Conservation (phyloP, 2,797 vertebrate species). For the Anguilla megastoma region DNA sequence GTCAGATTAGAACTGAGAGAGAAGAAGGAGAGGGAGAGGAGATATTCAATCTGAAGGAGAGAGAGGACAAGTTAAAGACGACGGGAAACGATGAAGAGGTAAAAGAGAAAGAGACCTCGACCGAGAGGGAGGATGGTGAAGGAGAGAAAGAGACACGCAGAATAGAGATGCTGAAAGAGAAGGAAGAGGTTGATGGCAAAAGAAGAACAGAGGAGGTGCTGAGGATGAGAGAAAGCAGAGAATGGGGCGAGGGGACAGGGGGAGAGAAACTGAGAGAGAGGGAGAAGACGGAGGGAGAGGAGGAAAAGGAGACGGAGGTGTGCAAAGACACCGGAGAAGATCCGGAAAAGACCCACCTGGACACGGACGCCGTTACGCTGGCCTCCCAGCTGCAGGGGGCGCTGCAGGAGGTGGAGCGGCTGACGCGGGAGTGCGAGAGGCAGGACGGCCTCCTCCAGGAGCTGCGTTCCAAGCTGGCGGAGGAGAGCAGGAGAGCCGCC, state of each 20-base stretch:
- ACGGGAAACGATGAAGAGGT: constrained; percentile 43
- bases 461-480: constrained; percentile 65
- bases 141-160: constrained; percentile 43
- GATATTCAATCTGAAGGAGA: constrained; percentile 48
- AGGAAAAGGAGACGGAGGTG: constrained; percentile 31
- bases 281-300: constrained; percentile 44
- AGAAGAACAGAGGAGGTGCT: constrained; percentile 25
- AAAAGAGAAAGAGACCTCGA: constrained; percentile 46
- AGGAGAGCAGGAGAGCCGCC: constrained; percentile 70
- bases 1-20: constrained; percentile 59
- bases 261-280: constrained; percentile 23
- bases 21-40: constrained; percentile 78
- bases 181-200: constrained; percentile 15
- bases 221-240: constrained; percentile 34
- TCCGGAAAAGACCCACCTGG: not conserved
- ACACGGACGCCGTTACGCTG: constrained; percentile 45
- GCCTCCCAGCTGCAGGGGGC: constrained; percentile 60
- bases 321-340: not conserved
- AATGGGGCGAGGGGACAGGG: constrained; percentile 19
- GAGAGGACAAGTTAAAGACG: constrained; percentile 45
- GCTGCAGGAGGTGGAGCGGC: constrained; percentile 66
- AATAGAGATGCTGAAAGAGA: constrained; percentile 15
- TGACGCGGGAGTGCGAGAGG: constrained; percentile 67
- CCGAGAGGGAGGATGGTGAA: constrained; percentile 26
- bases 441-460: constrained; percentile 63